phyloP scores from a whole-genome alignment of 1,140 invertebrate genomes.

The Cydia strobilella region DNA sequence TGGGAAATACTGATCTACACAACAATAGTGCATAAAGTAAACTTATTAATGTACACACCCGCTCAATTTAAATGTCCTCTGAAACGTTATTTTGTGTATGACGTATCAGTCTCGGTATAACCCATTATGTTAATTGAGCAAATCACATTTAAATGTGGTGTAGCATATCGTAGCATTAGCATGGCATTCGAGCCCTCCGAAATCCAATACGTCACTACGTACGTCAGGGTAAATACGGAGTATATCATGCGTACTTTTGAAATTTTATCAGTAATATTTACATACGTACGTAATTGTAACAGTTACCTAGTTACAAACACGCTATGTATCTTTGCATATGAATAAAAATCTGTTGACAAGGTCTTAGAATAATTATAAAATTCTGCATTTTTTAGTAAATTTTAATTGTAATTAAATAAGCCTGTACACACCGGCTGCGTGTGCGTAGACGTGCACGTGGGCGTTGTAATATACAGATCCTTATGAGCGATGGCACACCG shows the following conservation, averaged over 20 bases:
- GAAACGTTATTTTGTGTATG: not conserved
- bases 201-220: not conserved
- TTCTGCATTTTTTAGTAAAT: too few relatives aligned
- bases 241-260: not conserved
- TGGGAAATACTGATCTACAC: too few relatives aligned
- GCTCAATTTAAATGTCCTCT: not conserved
- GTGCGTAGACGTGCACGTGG: too few relatives aligned
- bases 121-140: not conserved
- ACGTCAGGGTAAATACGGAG: not conserved
- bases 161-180: too few relatives aligned
- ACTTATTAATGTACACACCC: not conserved
- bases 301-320: not conserved
- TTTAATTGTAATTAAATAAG: too few relatives aligned
- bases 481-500: too few relatives aligned
- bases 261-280: not conserved
- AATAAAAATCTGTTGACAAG: not conserved
- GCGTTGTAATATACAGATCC: too few relatives aligned
- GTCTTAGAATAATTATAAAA: too few relatives aligned
- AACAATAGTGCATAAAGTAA: too few relatives aligned
- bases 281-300: not conserved
- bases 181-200: too few relatives aligned
- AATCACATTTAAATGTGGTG: too few relatives aligned
- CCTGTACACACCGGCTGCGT: too few relatives aligned
- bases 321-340: not conserved
- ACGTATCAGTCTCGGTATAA: not conserved